A percentile compares a stretch with the other conserved stretches of the same genome.
phyloP scores from a whole-genome alignment of 2,797 vertebrate species.

The Avahi laniger region DNA sequence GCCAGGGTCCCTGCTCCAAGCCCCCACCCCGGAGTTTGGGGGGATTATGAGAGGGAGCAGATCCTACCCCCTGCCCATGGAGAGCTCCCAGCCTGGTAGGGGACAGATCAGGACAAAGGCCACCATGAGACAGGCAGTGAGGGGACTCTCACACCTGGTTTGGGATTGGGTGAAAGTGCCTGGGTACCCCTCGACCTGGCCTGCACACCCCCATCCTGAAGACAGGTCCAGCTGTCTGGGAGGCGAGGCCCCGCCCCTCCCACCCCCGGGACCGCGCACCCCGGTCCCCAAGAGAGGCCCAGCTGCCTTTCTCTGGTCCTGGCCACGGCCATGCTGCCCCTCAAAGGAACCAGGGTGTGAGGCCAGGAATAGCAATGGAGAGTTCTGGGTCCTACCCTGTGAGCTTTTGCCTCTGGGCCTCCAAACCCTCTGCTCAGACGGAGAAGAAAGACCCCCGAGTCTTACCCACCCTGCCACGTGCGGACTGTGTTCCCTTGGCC shows the following conservation, averaged over 20 bases:
- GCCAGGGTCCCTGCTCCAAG: too few species aligned
- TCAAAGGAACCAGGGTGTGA: neutral
- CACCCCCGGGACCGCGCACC: neutral
- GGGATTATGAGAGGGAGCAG: neutral
- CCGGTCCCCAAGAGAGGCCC: neutral
- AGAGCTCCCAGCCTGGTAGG: fast-evolving
- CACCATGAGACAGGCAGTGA: neutral
- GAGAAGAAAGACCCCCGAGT: neutral
- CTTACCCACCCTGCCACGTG: neutral
- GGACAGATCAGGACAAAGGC: neutral
- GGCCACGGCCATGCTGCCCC: neutral
- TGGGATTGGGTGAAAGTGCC: neutral
- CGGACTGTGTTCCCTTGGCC: fast-evolving
- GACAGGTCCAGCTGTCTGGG: neutral
- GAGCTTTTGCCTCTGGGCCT: neutral
- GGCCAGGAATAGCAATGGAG: neutral
- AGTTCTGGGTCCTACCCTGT: neutral
- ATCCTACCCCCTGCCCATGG: fast-evolving
- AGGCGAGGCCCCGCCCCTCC: too few species aligned
- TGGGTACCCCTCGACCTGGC: neutral
- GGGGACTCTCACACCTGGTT: neutral
- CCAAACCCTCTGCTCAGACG: neutral
- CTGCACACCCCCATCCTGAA: neutral
- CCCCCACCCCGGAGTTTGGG: too few species aligned
- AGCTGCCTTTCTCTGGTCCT: neutral